Evolutionary conservation across 2,113 vertebrate species (phyloP).

Genomic region (Takifugu bimaculatus): DNA sequence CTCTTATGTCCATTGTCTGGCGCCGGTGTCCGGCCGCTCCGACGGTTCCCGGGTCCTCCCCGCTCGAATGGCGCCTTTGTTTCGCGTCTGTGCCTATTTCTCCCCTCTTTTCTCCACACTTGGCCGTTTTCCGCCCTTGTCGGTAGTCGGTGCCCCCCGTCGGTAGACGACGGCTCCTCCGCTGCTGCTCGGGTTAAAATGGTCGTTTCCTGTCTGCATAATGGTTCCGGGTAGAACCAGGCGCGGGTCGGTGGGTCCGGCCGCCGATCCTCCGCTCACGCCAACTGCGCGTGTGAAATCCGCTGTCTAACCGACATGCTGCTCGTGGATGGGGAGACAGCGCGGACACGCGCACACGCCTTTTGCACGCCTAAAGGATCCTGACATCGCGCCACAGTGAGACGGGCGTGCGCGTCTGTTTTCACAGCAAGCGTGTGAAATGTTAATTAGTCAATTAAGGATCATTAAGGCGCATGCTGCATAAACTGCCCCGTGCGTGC

Average conservation of each 20-base stretch:
- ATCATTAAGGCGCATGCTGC: constrained; percentile 51
- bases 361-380: constrained; percentile 9
- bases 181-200: constrained; percentile 66
- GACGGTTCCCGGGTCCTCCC: background rate
- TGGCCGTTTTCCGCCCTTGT: constrained; percentile 65
- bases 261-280: constrained; percentile 22
- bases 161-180: constrained; percentile 57
- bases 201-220: constrained; percentile 75
- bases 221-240: constrained; percentile 72
- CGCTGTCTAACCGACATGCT: constrained; percentile 20
- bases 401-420: constrained; percentile 30
- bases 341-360: background rate
- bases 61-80: constrained; percentile 24
- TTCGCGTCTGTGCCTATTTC: constrained; percentile 30
- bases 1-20: constrained; percentile 45
- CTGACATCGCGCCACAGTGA: constrained; percentile 16
- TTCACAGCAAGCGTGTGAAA: constrained; percentile 49
- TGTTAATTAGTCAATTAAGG: constrained; percentile 59
- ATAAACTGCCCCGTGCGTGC: constrained; percentile 12
- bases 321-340: constrained; percentile 38
- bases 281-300: constrained; percentile 1
- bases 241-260: constrained; percentile 46
- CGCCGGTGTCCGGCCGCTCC: background rate
- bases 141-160: constrained; percentile 57
- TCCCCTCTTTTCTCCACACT: constrained; percentile 28